phyloP scores from a whole-genome alignment of 2,113 vertebrate genomes.

The Takifugu bimaculatus region DNA sequence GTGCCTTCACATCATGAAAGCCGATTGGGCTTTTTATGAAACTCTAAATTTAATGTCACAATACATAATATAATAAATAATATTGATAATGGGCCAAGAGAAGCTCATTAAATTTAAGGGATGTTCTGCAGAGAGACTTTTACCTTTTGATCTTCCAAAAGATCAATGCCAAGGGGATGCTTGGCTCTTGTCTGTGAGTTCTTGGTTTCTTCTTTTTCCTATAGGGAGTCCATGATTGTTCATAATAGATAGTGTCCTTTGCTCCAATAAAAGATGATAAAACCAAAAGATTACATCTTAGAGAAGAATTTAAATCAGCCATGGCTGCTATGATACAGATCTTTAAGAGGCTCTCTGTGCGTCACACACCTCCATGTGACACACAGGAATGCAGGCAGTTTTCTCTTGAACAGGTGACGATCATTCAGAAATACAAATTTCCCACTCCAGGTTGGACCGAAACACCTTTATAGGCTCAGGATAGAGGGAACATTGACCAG shows the following conservation, averaged over 20 bases:
- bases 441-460: not conserved
- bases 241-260: too few species aligned
- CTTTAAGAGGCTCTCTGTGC: not conserved
- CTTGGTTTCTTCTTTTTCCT: too few species aligned
- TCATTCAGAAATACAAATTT: not conserved
- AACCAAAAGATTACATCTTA: not conserved
- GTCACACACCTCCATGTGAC: constrained; percentile 32
- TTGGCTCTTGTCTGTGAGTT: too few species aligned
- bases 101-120: too few species aligned
- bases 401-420: constrained; percentile 18
- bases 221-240: too few species aligned
- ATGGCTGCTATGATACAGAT: not conserved
- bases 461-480: not conserved
- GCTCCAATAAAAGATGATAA: not conserved
- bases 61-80: too few species aligned
- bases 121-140: too few species aligned
- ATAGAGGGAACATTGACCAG: too few species aligned
- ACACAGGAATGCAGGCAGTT: constrained; percentile 49
- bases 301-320: not conserved
- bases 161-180: too few species aligned
- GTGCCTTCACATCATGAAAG: not conserved
- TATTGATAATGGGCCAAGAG: too few species aligned
- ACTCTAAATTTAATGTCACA: too few species aligned
- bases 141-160: too few species aligned
- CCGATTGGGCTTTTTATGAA: not conserved